phyloP scores from a whole-genome alignment of 2,113 vertebrate species.

The Chaetodon auriga region DNA sequence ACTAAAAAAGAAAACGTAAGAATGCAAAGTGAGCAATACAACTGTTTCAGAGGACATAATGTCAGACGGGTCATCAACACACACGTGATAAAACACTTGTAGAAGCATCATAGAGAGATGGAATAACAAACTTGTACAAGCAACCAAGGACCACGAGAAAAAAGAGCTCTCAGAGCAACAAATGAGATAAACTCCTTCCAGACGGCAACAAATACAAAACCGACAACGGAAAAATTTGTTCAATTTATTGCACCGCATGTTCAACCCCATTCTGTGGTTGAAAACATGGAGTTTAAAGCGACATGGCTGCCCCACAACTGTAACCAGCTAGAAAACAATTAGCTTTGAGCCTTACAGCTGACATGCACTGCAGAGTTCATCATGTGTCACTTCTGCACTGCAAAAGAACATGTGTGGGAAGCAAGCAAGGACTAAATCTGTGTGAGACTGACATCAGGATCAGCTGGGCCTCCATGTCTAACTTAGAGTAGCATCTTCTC shows the following conservation, averaged over 20 bases:
- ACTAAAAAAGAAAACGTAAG: no score
- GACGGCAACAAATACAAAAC: no score
- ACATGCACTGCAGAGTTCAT: no score
- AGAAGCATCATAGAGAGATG: background rate
- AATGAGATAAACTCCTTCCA: background rate
- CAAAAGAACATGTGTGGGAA: background rate
- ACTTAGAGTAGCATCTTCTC: background rate
- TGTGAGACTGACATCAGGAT: background rate
- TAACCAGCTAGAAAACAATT: no score
- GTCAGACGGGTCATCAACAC: background rate
- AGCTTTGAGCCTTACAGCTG: no score
- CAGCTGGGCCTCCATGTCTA: background rate
- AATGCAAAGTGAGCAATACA: no score
- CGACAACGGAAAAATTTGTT: no score
- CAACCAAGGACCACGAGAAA: background rate
- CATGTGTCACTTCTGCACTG: background rate
- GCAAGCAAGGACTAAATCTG: background rate
- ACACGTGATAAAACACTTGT: background rate
- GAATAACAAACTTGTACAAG: background rate
- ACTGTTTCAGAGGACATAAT: no score
- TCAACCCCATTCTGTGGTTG: background rate
- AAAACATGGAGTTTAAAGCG: no score
- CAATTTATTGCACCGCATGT: no score
- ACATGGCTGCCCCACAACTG: no score
- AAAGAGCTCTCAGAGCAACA: background rate